Base-by-base conservation (phyloP, 1,140 invertebrate species). In the Cotesia typhae region DNA sequence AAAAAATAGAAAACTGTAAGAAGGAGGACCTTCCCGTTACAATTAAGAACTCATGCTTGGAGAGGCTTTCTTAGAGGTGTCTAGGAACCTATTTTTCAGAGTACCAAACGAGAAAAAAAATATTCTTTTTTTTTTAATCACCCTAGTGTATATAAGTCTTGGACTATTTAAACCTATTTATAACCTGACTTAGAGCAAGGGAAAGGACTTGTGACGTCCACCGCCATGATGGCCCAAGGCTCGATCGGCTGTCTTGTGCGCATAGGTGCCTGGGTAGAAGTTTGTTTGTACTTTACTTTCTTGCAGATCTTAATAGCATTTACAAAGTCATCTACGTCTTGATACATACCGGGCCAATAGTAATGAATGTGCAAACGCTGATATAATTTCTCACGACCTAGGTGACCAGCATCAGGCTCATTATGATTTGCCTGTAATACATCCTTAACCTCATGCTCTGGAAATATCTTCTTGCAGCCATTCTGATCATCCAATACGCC, bases 271-370 rank as follows among this genome's bases (percentile, higher is more conserved):
- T 14, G 14, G 4, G 66, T 74, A 2, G 10, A 14, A 0, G 47
- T 47, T 14, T 73, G 53, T 1, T 69, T 52, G 3, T 72, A 28
- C 53, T 78, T 80, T 14, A 51, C 36, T 4, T 36, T 53, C 37
- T 77, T 70, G 41, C 77, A 81, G 20, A n/a, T n/a, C 1, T 69
- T 59, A 17, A 70, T 74, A 4, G 17, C 2, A 6, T 52, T 17
- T 0, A 82, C 76, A 59, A 77, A 77, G 1, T 65, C 38, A 0
- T 63, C 74, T 0, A 75, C 67, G 38, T 80, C 73, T 3, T 65
- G 14, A 1, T 70, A 78, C 71, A 84, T 80, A 10, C 72, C 75
- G 7, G 79, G 78, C 78, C 77, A 83, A 64, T 80, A 80, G 67
- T 82, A 83, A 3, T 51, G 14, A 28, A 60, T 14, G 1, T 52